phyloP scores from a whole-genome alignment of 2,797 vertebrate species.

The Muraenolepis orangiensis region DNA sequence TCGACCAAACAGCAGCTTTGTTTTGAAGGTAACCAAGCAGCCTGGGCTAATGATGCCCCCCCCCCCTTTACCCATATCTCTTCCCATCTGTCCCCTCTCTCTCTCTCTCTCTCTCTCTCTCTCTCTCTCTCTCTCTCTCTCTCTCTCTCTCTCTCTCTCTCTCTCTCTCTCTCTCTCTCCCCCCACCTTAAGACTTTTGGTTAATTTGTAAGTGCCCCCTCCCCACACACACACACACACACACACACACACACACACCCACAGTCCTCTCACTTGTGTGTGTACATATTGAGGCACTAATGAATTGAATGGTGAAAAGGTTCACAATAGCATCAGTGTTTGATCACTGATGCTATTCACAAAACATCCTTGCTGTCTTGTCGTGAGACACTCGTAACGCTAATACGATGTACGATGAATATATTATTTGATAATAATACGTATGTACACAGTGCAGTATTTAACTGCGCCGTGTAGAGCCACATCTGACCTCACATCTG shows the following conservation, averaged over 20 bases:
- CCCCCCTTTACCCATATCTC: conserved; percentile 37
- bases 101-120: conserved; percentile 40
- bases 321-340: background rate
- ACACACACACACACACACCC: background rate
- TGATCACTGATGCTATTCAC: background rate
- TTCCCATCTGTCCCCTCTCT: conserved; percentile 13
- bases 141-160: conserved; percentile 13
- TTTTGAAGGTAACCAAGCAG: conserved; percentile 83
- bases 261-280: conserved; percentile 4
- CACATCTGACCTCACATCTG: background rate
- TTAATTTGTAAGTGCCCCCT: conserved; percentile 51
- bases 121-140: conserved; percentile 17
- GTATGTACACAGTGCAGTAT: too few species aligned
- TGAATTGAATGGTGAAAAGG: conserved; percentile 29
- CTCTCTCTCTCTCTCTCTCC: conserved; percentile 34
- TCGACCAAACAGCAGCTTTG: conserved; percentile 78
- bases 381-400: too few species aligned
- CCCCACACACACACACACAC: conserved; percentile 8
- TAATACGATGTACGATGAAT: too few species aligned
- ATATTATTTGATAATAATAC: too few species aligned
- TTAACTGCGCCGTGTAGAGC: background rate
- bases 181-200: conserved; percentile 45
- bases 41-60: conserved; percentile 69
- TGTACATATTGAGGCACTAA: conserved; percentile 35
- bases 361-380: background rate